These are phyloP conservation scores for Zaprionus obscuricornis DNA, from an alignment of 2,888 invertebrate species.

Conservation along the genomic window DNA sequence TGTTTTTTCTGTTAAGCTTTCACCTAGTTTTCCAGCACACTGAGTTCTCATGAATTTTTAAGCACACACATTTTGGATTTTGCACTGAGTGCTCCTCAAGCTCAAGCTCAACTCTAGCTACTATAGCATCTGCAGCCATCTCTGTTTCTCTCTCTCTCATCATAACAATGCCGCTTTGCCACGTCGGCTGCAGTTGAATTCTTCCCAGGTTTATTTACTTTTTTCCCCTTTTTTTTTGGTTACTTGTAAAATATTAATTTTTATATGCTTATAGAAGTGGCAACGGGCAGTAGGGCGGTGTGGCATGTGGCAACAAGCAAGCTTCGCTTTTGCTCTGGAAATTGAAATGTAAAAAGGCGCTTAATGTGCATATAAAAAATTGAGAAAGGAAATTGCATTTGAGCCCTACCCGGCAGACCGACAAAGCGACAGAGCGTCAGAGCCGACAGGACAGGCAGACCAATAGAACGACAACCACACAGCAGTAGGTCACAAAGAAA, in stretches of 20 bases:
- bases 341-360: conserved; percentile 74
- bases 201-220: conserved; percentile 18
- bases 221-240: conserved; percentile 30
- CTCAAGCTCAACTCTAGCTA: background rate
- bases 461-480: no score
- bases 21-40: conserved; percentile 54
- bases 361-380: conserved; percentile 76
- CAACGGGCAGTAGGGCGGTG: background rate
- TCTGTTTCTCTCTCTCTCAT: conserved; percentile 7
- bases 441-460: no score
- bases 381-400: conserved; percentile 71
- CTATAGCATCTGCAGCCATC: background rate
- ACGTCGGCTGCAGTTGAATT: conserved; percentile 24
- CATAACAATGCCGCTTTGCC: conserved; percentile 39
- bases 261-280: conserved; percentile 64
- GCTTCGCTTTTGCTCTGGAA: conserved; percentile 36
- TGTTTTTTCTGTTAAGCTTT: conserved; percentile 17
- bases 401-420: conserved; percentile 38
- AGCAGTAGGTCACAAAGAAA: conserved; percentile 56
- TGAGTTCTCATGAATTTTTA: conserved; percentile 69
- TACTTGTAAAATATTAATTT: conserved; percentile 74
- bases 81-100: conserved; percentile 40
- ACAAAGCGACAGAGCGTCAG: no score
- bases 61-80: conserved; percentile 54
- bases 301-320: conserved; percentile 44